phyloP scores from a whole-genome alignment of 2,797 vertebrate species.

The Neopelma chrysocephalum region DNA sequence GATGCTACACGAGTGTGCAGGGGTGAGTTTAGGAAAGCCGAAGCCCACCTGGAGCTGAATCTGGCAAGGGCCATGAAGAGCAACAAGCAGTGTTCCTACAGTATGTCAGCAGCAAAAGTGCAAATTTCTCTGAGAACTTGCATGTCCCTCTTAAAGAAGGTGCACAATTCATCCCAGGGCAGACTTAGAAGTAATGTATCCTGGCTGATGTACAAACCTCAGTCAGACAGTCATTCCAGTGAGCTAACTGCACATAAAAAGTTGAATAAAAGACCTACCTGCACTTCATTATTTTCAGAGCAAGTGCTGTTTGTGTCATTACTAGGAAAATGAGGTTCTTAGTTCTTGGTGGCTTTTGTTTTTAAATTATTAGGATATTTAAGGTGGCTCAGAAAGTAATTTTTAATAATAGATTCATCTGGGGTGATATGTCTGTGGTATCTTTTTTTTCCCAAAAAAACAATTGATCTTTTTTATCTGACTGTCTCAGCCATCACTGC shows the following conservation, averaged over 20 bases:
- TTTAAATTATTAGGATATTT: not conserved
- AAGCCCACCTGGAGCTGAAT: not conserved
- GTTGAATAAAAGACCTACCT: not conserved
- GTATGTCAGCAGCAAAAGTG: not conserved
- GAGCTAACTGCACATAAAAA: not conserved
- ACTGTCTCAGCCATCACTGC: constrained; percentile 6
- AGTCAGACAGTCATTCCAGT: not conserved
- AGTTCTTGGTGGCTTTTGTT: not conserved
- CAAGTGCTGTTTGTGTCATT: not conserved
- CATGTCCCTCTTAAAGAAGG: not conserved
- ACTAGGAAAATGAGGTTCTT: not conserved
- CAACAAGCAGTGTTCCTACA: not conserved
- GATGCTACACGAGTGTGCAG: not conserved
- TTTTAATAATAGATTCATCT: not conserved
- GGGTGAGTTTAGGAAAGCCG: not conserved
- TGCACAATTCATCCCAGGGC: not conserved
- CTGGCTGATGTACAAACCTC: not conserved
- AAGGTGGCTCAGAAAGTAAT: not conserved
- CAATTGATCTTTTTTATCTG: constrained; percentile 35
- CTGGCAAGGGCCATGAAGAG: not conserved
- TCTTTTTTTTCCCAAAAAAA: not conserved
- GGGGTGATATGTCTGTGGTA: not conserved
- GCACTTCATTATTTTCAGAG: constrained; percentile 6
- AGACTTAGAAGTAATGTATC: not conserved
- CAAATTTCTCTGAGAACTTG: not conserved